Evolutionary conservation across 2,888 invertebrate species (phyloP).

Genomic region (Oxyteleia sp.): DNA sequence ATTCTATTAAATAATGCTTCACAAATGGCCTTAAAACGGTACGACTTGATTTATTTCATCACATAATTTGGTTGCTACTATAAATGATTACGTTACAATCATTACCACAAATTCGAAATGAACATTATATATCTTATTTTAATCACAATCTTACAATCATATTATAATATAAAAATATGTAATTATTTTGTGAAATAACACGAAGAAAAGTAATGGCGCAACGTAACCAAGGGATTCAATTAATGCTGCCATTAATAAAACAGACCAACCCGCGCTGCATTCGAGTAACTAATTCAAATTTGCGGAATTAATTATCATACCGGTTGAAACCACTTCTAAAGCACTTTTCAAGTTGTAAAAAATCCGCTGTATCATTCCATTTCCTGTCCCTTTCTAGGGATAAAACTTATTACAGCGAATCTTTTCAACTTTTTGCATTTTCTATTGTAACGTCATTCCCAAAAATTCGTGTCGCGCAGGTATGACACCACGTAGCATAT

Average conservation of each 20-base stretch:
- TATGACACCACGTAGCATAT: slow-evolving; percentile 45
- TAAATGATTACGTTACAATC: too few relatives aligned
- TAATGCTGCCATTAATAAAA: slow-evolving; percentile 13
- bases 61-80: too few relatives aligned
- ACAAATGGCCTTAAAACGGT: too few relatives aligned
- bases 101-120: too few relatives aligned
- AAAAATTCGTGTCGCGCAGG: slow-evolving; percentile 49
- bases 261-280: not conserved
- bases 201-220: too few relatives aligned
- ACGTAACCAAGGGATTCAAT: not conserved
- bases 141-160: too few relatives aligned
- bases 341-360: slow-evolving; percentile 51
- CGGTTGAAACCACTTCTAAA: slow-evolving; percentile 7
- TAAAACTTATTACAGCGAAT: slow-evolving; percentile 53
- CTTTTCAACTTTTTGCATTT: slow-evolving; percentile 58
- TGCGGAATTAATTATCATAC: slow-evolving; percentile 39
- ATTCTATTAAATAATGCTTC: too few relatives aligned
- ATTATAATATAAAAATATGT: too few relatives aligned
- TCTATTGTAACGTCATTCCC: slow-evolving; percentile 51
- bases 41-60: too few relatives aligned
- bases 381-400: slow-evolving; percentile 28
- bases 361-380: slow-evolving; percentile 19
- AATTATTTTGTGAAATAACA: too few relatives aligned
- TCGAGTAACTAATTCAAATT: slow-evolving; percentile 35
- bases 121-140: too few relatives aligned